A percentile compares a stretch with the other conserved stretches of the same genome.
These are phyloP conservation scores for Drosophila hydei DNA, from an alignment of 1,140 invertebrate genomes.

Conservation along the genomic window DNA sequence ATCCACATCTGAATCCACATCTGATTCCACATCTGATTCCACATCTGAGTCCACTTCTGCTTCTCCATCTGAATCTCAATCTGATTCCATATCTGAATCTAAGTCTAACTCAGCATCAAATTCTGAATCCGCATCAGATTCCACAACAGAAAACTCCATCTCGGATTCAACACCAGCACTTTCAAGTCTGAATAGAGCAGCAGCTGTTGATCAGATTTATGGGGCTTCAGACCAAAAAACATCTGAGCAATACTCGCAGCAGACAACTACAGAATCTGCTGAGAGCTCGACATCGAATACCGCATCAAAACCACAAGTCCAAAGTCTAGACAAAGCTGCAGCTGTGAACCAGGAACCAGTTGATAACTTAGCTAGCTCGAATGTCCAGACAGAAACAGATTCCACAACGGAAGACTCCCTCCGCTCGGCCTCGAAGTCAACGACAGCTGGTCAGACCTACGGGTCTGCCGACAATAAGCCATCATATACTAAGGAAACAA, in stretches of 20 bases:
- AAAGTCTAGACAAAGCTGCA: neutral
- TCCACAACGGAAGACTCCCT: neutral
- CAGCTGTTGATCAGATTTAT: neutral
- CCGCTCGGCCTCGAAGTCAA: neutral
- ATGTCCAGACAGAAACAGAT: neutral
- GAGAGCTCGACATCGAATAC: neutral
- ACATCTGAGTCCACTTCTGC: neutral
- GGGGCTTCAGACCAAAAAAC: no score
- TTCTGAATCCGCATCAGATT: neutral
- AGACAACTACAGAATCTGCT: neutral
- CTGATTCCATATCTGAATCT: neutral
- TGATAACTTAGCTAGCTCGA: no score
- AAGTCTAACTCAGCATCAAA: no score
- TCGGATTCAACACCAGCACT: no score
- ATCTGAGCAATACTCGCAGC: no score
- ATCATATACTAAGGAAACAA: no score
- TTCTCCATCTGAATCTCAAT: neutral
- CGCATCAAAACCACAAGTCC: neutral
- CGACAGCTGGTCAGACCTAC: no score
- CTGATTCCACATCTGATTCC: neutral
- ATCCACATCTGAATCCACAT: neutral
- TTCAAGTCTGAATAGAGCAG: no score
- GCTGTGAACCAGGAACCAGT: neutral
- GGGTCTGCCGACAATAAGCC: no score
- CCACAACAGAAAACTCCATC: constrained; percentile 9